Evolutionary conservation across 1,140 invertebrate genomes (phyloP).

Genomic region (Venustaconcha ellipsiformis): DNA sequence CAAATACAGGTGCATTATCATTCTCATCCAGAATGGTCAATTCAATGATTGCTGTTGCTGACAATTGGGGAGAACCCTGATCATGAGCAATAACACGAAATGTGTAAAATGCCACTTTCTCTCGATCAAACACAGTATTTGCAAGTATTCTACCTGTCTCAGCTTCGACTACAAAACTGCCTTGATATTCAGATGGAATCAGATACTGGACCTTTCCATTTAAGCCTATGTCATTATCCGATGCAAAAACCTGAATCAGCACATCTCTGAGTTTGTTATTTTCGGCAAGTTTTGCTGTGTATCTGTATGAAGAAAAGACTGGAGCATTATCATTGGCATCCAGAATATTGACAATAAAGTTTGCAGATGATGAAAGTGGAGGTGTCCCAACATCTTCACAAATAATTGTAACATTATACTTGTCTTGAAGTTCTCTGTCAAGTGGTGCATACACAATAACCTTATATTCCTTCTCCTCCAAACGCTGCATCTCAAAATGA

Average conservation of each 20-base stretch:
- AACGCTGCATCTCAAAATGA: slow-evolving; percentile 39
- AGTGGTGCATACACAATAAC: slow-evolving; percentile 31
- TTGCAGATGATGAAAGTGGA: slow-evolving; percentile 24
- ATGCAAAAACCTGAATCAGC: slow-evolving; percentile 84
- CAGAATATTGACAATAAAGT: slow-evolving; percentile 72
- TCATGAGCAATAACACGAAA: slow-evolving; percentile 93
- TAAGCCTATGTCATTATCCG: slow-evolving; percentile 93
- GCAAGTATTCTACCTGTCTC: slow-evolving; percentile 90
- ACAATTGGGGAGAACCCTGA: slow-evolving; percentile 82
- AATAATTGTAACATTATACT: slow-evolving; percentile 38
- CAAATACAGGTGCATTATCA: slow-evolving; percentile 90
- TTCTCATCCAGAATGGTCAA: slow-evolving; percentile 92
- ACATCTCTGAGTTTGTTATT: slow-evolving; percentile 56
- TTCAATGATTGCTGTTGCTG: slow-evolving; percentile 85
- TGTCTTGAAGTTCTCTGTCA: slow-evolving; percentile 27
- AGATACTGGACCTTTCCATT: slow-evolving; percentile 94
- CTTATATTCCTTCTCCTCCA: slow-evolving; percentile 44
- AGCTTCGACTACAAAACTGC: slow-evolving; percentile 90
- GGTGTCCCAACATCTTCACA: slow-evolving; percentile 49
- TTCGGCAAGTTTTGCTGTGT: slow-evolving; percentile 88
- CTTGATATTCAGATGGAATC: slow-evolving; percentile 74
- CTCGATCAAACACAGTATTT: slow-evolving; percentile 86
- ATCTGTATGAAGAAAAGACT: slow-evolving; percentile 88
- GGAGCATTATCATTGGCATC: slow-evolving; percentile 90
- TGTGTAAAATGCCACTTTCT: slow-evolving; percentile 87